Conservation (phyloP, 2,797 vertebrate species). For the Lagorchestes hirsutus region DNA sequence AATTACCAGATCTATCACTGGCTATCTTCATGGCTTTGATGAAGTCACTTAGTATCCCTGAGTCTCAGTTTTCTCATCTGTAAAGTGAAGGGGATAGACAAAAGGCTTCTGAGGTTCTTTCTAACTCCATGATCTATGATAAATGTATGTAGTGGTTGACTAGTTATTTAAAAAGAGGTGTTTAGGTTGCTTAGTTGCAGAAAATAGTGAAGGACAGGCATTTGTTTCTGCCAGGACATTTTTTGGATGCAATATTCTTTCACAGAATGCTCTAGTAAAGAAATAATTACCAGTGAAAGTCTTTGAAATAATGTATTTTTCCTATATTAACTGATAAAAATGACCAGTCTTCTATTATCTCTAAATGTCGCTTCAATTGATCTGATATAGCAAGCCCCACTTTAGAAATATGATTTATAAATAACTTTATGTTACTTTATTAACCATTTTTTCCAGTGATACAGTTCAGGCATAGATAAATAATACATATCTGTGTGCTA, state of each 20-base stretch:
- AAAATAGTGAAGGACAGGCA: constrained; percentile 21
- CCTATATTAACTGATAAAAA: neutral
- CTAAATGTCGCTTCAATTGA: constrained; percentile 21
- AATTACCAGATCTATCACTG: neutral
- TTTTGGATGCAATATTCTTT: constrained; percentile 39
- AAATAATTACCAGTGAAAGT: constrained; percentile 42
- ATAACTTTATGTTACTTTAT: neutral
- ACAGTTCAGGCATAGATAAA: neutral
- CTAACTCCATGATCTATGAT: neutral
- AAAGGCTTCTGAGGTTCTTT: neutral
- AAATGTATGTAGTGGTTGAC: constrained; percentile 14
- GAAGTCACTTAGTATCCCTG: neutral
- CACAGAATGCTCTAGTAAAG: constrained; percentile 5
- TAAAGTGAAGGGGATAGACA: neutral
- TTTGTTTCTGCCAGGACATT: neutral
- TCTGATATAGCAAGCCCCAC: neutral
- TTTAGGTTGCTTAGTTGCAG: constrained; percentile 36
- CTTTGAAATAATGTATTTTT: constrained; percentile 48
- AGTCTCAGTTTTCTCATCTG: neutral
- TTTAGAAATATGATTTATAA: neutral
- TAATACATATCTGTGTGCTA: neutral
- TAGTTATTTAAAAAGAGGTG: neutral
- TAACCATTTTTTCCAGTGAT: neutral
- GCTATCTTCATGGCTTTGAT: neutral
- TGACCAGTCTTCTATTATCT: neutral